Base-by-base conservation (phyloP, 2,797 vertebrate genomes). In the Hipposideros larvatus region DNA sequence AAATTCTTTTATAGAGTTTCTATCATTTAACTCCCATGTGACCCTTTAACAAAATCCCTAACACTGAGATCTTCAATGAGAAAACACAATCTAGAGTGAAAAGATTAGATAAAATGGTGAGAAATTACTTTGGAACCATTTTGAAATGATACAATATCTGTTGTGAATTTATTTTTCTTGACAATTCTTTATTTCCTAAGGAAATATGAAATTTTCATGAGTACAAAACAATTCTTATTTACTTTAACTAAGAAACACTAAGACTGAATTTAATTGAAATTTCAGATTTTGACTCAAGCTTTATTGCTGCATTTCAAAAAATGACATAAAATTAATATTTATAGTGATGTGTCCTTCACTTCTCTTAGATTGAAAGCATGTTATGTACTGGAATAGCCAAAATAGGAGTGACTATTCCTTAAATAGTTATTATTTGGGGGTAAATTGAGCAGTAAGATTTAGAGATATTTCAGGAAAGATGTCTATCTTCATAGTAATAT, bases 31-130 rank as follows among this genome's bases (percentile, higher is more conserved):
- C 48, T 28, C 87, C 28, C 18, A 46, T 13, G 2, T 93, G 89
- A 80, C 51, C 66, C 68, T 92, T 89, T 89, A 61, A 70, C 15
- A 96, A 37, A 95, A 95, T 89, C 84, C n/a, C 5, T 90, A 84
- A 85, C 86, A 80, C 59, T 97, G 11, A 89, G 8, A 19, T 71
- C 41, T 80, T 95, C 9, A 37, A 46, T 9, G 4, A 97, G 65
- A 19, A 87, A 91, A 87, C 57, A 18, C 11, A 90, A 89, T 82
- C 11, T 75, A 55, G 21, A 96, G 66, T 93, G 46, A 91, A 95
- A 88, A 79, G 43, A 37, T 46, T 4, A 28, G 57, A 48, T 77
- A 91, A 18, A 55, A 82, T 24, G 19, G 57, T 95, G 87, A 22
- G 78, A 93, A 80, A 15, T 88, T 53, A 88, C 91, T 90, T 0